Percentiles rank a stretch among this genome's conserved stretches.
These are phyloP conservation scores for Myioborus melanocephalus DNA, from an alignment of 2,797 vertebrate genomes.

Conservation along the genomic window DNA sequence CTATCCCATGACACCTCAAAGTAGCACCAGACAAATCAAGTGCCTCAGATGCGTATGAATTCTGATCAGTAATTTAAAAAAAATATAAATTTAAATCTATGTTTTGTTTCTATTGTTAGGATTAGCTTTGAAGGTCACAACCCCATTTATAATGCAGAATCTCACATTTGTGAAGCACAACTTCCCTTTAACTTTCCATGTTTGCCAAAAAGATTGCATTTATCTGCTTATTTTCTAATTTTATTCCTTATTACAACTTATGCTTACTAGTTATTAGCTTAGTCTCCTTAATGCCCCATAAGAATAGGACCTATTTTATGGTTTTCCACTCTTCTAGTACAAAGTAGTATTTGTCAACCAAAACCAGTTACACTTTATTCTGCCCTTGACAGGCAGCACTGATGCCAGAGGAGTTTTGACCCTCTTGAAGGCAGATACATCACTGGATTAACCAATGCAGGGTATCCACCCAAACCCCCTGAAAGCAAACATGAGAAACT, in stretches of 20 bases:
- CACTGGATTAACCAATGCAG: rapidly evolving
- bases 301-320: not conserved
- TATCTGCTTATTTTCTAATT: not conserved
- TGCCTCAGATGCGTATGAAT: not conserved
- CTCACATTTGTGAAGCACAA: not conserved
- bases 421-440: not conserved
- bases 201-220: not conserved
- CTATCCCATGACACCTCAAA: not conserved
- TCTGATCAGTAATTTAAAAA: not conserved
- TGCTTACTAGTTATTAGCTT: not conserved
- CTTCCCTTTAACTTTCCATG: not conserved
- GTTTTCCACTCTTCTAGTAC: not conserved
- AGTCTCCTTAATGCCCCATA: not conserved
- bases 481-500: not conserved
- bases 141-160: not conserved
- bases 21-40: not conserved
- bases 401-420: not conserved
- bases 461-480: not conserved
- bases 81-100: not conserved
- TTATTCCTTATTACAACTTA: not conserved
- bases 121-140: not conserved
- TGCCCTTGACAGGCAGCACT: not conserved
- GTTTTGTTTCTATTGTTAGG: not conserved
- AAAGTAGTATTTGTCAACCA: not conserved
- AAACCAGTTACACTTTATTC: not conserved